Evolutionary conservation across 2,888 invertebrate genomes (phyloP).

Genomic region (Rhaphigaster nebulosa): DNA sequence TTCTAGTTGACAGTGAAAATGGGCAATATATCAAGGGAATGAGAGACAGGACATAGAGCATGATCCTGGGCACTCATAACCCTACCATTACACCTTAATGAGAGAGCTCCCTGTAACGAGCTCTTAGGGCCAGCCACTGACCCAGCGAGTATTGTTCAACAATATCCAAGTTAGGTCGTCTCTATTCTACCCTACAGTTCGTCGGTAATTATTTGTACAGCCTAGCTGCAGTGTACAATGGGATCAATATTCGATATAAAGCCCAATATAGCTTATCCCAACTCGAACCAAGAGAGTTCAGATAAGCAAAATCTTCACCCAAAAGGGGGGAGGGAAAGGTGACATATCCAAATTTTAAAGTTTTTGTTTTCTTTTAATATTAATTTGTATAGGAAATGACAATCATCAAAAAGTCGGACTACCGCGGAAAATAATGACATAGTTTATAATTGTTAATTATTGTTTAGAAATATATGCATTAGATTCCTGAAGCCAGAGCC

Average conservation of each 20-base stretch:
- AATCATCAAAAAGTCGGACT: no score
- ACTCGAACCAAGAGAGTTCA: background rate
- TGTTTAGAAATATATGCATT: no score
- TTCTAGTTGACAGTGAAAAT: background rate
- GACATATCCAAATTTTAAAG: no score
- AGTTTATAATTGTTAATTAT: no score
- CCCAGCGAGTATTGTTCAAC: background rate
- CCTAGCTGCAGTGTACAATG: background rate
- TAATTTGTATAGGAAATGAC: no score
- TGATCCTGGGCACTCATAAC: background rate
- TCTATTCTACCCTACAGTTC: background rate
- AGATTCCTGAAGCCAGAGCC: no score
- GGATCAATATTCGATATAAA: background rate
- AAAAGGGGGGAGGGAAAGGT: no score
- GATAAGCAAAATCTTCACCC: background rate
- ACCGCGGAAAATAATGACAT: no score
- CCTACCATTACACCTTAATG: slow-evolving; percentile 41
- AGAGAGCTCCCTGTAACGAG: background rate
- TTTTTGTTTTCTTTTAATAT: no score
- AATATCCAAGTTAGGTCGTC: background rate
- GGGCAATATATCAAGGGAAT: background rate
- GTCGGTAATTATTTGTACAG: background rate
- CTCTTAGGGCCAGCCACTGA: background rate
- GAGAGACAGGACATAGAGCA: background rate
- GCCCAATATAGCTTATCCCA: background rate